phyloP scores from a whole-genome alignment of 37 sponge, comb jelly and placozoan genomes.

The Mnemiopsis leidyi region DNA sequence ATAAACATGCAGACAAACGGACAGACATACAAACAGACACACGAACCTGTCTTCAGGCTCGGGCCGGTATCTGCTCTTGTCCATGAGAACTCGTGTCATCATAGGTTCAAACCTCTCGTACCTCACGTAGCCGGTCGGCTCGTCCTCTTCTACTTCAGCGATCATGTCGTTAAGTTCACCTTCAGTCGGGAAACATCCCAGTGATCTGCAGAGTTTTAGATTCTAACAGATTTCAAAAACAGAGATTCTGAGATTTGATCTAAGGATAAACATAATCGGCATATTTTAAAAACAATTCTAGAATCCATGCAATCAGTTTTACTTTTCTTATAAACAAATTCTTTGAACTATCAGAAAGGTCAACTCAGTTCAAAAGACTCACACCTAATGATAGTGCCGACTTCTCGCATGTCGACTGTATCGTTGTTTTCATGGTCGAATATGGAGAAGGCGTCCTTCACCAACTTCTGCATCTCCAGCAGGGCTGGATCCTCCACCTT shows the following conservation, averaged over 20 bases:
- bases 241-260: no score
- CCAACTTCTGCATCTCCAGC: slow-evolving; percentile 71
- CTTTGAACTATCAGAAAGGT: no score
- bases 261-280: no score
- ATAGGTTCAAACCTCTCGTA: slow-evolving; percentile 92
- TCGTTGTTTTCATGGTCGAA: slow-evolving; percentile 92
- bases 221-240: no score
- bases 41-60: slow-evolving; percentile 60
- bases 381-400: slow-evolving; percentile 79
- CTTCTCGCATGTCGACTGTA: slow-evolving; percentile 89
- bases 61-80: slow-evolving; percentile 67
- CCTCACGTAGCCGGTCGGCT: slow-evolving; percentile 88
- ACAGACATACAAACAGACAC: background rate
- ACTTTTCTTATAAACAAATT: no score
- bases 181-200: slow-evolving; percentile 86
- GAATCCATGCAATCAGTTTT: no score
- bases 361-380: slow-evolving; percentile 1
- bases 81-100: slow-evolving; percentile 78
- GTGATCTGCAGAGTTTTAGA: slow-evolving; percentile 68
- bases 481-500: slow-evolving; percentile 65
- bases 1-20: background rate
- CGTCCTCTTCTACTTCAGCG: slow-evolving; percentile 90
- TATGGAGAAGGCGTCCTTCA: slow-evolving; percentile 77
- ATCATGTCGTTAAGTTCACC: slow-evolving; percentile 81
- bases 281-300: no score